A percentile compares a stretch with the other conserved stretches of the same genome.
phyloP scores from a whole-genome alignment of 2,797 vertebrate species.

The Schizothorax lantsangensis region DNA sequence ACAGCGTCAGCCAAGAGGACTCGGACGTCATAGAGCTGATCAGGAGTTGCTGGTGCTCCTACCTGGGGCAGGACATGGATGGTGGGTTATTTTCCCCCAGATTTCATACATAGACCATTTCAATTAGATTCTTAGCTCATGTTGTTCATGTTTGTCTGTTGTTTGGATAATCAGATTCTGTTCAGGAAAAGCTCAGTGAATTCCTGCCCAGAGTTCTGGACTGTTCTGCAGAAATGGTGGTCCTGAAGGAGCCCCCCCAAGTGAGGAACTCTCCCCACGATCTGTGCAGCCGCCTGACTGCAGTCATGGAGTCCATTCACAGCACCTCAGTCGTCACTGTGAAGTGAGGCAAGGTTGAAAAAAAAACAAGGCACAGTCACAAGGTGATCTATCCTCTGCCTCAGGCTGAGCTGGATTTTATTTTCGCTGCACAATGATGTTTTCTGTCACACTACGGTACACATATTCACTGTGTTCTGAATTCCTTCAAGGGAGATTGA shows the following conservation, averaged over 20 bases:
- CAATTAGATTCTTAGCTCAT: neutral
- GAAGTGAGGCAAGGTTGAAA: constrained; percentile 72
- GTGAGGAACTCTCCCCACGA: constrained; percentile 92
- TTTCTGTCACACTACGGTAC: constrained; percentile 45
- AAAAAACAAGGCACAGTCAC: constrained; percentile 13
- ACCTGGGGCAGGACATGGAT: constrained; percentile 89
- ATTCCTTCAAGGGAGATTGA: constrained; percentile 31
- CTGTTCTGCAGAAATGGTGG: constrained; percentile 83
- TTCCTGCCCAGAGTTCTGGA: constrained; percentile 93
- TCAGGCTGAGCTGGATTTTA: constrained; percentile 27
- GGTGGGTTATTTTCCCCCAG: constrained; percentile 70
- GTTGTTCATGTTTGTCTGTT: constrained; percentile 26
- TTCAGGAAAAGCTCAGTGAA: constrained; percentile 89
- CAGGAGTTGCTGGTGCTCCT: constrained; percentile 93
- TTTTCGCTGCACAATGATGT: constrained; percentile 51
- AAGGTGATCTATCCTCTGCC: constrained; percentile 5
- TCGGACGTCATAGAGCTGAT: constrained; percentile 88
- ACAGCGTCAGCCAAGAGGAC: constrained; percentile 85
- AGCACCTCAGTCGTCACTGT: constrained; percentile 83
- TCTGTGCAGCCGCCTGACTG: constrained; percentile 92
- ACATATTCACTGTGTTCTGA: constrained; percentile 37
- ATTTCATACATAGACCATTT: neutral
- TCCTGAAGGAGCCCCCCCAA: constrained; percentile 93
- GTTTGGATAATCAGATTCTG: constrained; percentile 75
- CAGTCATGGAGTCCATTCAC: constrained; percentile 95